Base-by-base conservation (phyloP, 2,797 vertebrate genomes). In the Lepilemur ruficaudatus region DNA sequence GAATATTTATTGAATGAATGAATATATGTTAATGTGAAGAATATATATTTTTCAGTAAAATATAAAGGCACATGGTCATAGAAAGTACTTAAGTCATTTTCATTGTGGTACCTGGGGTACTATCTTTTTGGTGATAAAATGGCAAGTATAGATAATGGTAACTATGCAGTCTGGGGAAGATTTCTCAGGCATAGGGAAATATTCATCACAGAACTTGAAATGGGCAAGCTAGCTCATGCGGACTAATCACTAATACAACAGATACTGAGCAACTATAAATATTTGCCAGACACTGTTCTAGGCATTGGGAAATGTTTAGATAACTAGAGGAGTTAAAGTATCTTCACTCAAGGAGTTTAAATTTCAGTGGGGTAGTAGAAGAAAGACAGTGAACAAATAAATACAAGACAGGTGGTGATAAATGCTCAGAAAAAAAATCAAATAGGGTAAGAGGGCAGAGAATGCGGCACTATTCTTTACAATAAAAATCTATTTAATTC, bases 1-100 rank as follows among this genome's bases (percentile, higher is more conserved):
- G 32, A 82, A 55, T 92, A 81, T 59, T 95, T 55, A 63, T 22
- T 85, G 91, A 76, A 93, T 91, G 50, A 91, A 82, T 61, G 46
- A 92, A 59, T 93, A 30, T 18, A 46, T 72, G 15, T 70, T 88
- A 89, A 81, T 46, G 17, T 93, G 79, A 89, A 92, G 72, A 85
- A 41, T 63, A 17, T 35, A 70, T 43, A 87, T 25, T 90, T 2
- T 91, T 79, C 90, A 69, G 43, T 69, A 73, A 91, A 95, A 93
- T 55, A 80, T 61, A 67, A 90, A 87, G 76, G 63, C 20, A 87
- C 32, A 65, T 28, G 32, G 18, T 63, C 18, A 38, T 55, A 65
- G 50, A 95, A 81, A 95, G 35, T 67, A 95, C 20, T 83, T 70
- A 61, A 63, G 43, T 32, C 43, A 88, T 69, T 93, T 83, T 87